Base-by-base conservation (phyloP, 2,888 invertebrate species). In the Enchytraeus crypticus region DNA sequence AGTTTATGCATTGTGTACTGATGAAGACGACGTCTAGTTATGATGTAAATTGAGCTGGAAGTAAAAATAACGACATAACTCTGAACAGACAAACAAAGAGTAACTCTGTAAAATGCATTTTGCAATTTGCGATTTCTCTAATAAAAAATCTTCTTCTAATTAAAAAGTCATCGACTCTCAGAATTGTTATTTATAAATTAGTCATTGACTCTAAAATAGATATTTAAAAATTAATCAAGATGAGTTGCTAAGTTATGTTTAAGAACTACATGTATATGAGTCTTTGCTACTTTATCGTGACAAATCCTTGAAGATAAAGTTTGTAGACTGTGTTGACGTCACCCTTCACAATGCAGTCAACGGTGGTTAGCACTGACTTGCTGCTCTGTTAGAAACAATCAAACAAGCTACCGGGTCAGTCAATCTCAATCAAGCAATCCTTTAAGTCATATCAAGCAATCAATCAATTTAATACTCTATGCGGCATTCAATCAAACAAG, bases 231-330 rank as follows among this genome's bases (percentile, higher is more conserved):
- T 27, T 27, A 27, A 14, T 49, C 14, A 26, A 49, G 2, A 23
- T 23, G 27, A 47, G 27, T 47, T 47, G 14, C 8, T 11, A 47
- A 47, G n/a, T n/a, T n/a, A n/a, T n/a, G n/a, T n/a, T n/a, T n/a
- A n/a, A n/a, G n/a, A n/a, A n/a, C n/a, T n/a, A n/a, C n/a, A n/a
- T 27, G 49, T 27, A 49, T 27, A 49, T 49, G 27, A 49, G 26
- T 49, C 29, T 38, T 14, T 30, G 3, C 33, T 11, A 51, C 32
- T 51, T 51, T 11, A 33, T 26, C 21, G 30, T 51, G 53, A 76
- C 72, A 66, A 76, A 72, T 23, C 73, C 76, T 23, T 72, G 64
- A 30, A 77, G 63, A 67, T 77, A 69, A 53, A 77, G 60, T 51
- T 66, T 70, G 57, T 72, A 70, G 59, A 72, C 72, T 60, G 77